Percentiles rank a stretch among this genome's conserved stretches.
Conservation (phyloP, 1,140 invertebrate genomes). For the Neodiprion virginianus region DNA sequence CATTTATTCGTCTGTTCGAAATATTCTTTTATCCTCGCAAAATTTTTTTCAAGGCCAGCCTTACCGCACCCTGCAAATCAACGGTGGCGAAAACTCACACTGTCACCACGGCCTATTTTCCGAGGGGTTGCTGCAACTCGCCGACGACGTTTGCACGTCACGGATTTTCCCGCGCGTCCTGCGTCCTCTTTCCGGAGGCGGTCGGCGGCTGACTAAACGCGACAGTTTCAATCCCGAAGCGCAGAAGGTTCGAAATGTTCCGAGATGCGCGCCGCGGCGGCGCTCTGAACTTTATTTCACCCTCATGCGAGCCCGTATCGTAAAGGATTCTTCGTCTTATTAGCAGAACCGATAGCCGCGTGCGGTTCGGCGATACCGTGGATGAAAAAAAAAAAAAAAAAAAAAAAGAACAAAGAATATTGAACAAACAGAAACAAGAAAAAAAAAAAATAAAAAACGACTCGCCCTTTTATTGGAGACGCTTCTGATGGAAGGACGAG, state of each 20-base stretch:
- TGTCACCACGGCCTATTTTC: not conserved
- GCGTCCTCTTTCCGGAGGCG: not conserved
- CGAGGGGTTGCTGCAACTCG: not conserved
- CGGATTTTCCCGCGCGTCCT: not conserved
- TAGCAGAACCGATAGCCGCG: no score
- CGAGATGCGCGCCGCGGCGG: not conserved
- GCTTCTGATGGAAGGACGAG: no score
- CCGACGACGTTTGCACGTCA: not conserved
- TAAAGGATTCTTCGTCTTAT: no score
- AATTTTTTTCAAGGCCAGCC: no score
- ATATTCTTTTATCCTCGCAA: no score
- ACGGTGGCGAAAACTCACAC: not conserved
- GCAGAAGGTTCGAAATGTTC: not conserved
- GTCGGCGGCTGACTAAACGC: not conserved
- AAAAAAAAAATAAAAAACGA: no score
- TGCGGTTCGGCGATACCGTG: no score
- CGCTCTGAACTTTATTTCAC: not conserved
- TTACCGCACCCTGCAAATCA: not conserved
- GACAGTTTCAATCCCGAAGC: constrained; percentile 2
- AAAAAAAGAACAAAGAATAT: not conserved
- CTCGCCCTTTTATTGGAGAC: no score
- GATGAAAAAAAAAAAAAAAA: not conserved
- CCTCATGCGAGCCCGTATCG: not conserved
- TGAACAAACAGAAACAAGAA: not conserved
- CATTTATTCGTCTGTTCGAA: no score